A percentile compares a stretch with the other conserved stretches of the same genome.
phyloP scores from a whole-genome alignment of 2,797 vertebrate genomes.

The Hemitrygon akajei region DNA sequence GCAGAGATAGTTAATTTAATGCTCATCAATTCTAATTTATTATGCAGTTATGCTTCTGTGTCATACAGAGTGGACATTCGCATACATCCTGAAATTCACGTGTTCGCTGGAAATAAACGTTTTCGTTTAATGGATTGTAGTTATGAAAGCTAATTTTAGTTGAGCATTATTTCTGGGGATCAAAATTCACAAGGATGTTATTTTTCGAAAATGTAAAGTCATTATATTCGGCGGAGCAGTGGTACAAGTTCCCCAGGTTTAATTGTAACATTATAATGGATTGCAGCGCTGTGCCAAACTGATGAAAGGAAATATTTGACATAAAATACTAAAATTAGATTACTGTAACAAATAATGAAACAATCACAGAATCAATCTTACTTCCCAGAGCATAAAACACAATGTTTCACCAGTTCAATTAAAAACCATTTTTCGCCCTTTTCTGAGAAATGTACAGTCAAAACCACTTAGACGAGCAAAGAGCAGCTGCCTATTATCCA shows the following conservation, averaged over 20 bases:
- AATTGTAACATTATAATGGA: not conserved
- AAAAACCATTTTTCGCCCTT: not conserved
- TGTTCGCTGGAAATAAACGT: not conserved
- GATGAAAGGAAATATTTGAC: slow-evolving; percentile 10
- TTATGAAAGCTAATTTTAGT: not conserved
- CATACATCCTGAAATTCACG: not conserved
- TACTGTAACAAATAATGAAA: not conserved
- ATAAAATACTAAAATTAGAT: not conserved
- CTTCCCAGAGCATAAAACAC: not conserved
- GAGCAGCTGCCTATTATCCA: not conserved
- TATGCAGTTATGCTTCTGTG: not conserved
- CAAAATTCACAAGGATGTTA: not conserved
- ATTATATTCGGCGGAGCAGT: not conserved
- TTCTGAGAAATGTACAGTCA: not conserved
- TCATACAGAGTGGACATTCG: not conserved
- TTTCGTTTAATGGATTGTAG: too few species aligned
- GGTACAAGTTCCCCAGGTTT: not conserved
- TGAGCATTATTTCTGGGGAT: not conserved
- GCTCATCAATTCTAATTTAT: slow-evolving; percentile 28
- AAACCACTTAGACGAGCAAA: not conserved
- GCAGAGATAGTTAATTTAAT: slow-evolving; percentile 27
- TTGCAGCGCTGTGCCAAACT: not conserved
- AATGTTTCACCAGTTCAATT: not conserved
- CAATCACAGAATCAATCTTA: not conserved
- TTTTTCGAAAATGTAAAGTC: not conserved